Evolutionary conservation across 2,797 vertebrate genomes (phyloP), one percentile per base, ranked within the genome.

Genomic region (Austrolebias charrua): DNA sequence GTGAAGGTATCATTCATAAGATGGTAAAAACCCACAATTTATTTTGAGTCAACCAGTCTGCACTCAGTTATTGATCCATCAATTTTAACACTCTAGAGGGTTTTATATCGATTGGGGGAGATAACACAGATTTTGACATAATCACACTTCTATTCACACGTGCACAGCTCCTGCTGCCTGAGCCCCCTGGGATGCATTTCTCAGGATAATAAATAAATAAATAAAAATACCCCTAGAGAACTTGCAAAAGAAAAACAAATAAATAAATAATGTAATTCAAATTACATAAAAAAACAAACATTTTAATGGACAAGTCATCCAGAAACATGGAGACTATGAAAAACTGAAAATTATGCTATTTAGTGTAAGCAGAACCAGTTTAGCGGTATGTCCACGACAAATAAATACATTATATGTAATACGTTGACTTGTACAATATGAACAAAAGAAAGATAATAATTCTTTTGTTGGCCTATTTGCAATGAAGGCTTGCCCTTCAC

Each of bases 101-200:
- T 16, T 54, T 19, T 45, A 18, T 52, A 63, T 64, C 52, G 29
- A 58, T 64, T 29, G 38, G n/a, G n/a, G 35, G 60, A 19, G 50
- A 63, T 63, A 52, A 55, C 33, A 51, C 46, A 52, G 55, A 54
- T 57, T 46, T 44, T 47, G 53, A 69, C 33, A 13, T 38, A 50
- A 55, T 55, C 51, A 45, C 54, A 57, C 46, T 52, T 43, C 7
- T 53, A n/a, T 73, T 73, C 45, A 69, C 56, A 69, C 45, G 42
- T 43, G 52, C 14, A 11, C 11, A 33, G 10, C 47, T 55, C 40
- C 4, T 16, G 43, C 31, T 62, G 59, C 63, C 29, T 42, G 56
- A 12, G 35, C 67, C 14, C 67, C 15, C 20, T 57, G 28, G 45
- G 29, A 29, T 44, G 64, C 16, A 15, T 52, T 38, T 46, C 31